Percentiles rank a stretch among this genome's conserved stretches.
These are phyloP conservation scores for Cnemophilus loriae DNA, from an alignment of 2,113 vertebrate genomes.

Conservation along the genomic window DNA sequence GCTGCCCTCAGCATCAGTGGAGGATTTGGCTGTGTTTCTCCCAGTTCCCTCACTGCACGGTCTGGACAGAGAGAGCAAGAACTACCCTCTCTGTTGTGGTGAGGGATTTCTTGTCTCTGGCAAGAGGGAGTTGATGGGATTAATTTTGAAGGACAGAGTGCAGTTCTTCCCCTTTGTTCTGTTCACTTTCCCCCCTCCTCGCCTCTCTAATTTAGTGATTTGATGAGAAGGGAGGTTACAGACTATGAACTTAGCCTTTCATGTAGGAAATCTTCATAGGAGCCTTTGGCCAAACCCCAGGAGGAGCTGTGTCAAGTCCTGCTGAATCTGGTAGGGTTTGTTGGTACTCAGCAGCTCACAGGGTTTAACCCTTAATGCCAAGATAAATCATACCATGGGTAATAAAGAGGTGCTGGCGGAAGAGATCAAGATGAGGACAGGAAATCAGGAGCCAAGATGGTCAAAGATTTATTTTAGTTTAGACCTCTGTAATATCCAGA, in stretches of 20 bases:
- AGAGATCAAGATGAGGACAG: neutral
- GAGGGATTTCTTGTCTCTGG: slow-evolving; percentile 3
- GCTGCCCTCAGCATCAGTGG: neutral
- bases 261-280: neutral
- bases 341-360: neutral
- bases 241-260: neutral
- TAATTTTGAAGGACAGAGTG: slow-evolving; percentile 13
- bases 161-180: neutral
- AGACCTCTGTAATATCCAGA: neutral
- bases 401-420: neutral
- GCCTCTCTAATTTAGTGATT: neutral
- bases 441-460: neutral
- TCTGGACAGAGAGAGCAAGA: neutral
- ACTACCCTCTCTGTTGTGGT: neutral
- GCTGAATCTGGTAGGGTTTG: neutral
- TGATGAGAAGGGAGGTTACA: neutral
- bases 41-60: neutral
- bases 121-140: neutral
- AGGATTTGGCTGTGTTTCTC: neutral
- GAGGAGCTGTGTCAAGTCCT: neutral
- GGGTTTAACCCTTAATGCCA: neutral
- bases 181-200: neutral
- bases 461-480: neutral
- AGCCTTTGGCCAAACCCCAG: neutral
- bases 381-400: neutral